These are phyloP conservation scores for Metopia argyrocephala DNA, from an alignment of 2,888 invertebrate genomes.

Conservation along the genomic window DNA sequence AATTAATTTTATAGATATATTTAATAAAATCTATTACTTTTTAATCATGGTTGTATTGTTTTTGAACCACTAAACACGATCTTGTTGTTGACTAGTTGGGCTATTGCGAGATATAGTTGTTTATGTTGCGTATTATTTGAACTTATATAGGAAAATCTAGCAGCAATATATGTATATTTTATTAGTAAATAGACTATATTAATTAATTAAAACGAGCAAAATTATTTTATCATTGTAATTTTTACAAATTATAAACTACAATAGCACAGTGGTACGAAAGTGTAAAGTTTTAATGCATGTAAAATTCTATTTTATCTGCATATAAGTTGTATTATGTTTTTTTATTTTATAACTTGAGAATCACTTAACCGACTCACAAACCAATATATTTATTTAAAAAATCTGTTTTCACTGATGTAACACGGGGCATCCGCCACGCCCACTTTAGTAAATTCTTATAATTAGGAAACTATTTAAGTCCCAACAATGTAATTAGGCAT, in stretches of 20 bases:
- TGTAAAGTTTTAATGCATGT: not conserved
- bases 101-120: not conserved
- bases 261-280: not conserved
- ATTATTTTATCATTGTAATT: not conserved
- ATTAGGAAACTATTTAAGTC: too few relatives aligned
- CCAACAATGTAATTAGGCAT: too few relatives aligned
- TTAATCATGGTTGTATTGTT: not conserved
- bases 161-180: not conserved
- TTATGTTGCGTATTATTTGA: not conserved
- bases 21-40: not conserved
- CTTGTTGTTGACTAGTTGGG: not conserved
- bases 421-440: too few relatives aligned
- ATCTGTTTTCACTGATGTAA: too few relatives aligned
- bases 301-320: too few relatives aligned
- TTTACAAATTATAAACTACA: not conserved
- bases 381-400: too few relatives aligned
- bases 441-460: too few relatives aligned
- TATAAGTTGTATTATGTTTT: too few relatives aligned
- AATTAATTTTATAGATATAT: not conserved
- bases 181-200: not conserved
- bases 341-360: too few relatives aligned
- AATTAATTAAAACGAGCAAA: not conserved
- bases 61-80: not conserved
- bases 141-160: constrained; percentile 9
- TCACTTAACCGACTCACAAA: too few relatives aligned